Percentiles rank a stretch among this genome's conserved stretches.
These are phyloP conservation scores for Sylvietta virens DNA, from an alignment of 2,113 vertebrate species.

Conservation along the genomic window DNA sequence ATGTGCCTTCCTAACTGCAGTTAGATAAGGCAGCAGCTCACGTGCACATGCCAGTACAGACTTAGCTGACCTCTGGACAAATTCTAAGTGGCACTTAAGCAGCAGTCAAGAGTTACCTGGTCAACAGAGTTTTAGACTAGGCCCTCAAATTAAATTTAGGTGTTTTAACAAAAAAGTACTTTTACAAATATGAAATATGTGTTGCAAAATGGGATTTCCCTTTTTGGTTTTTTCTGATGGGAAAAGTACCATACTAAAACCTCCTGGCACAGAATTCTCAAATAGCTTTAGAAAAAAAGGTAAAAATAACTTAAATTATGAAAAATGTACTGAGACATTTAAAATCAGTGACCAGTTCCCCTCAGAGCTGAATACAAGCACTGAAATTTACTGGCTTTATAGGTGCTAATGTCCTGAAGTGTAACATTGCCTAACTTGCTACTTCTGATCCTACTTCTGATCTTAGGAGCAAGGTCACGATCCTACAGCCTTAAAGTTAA, in stretches of 20 bases:
- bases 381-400: neutral
- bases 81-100: neutral
- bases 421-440: neutral
- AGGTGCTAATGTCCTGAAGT: neutral
- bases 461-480: constrained; percentile 26
- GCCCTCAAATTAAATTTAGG: neutral
- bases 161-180: neutral
- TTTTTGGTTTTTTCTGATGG: neutral
- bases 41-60: neutral
- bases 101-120: neutral
- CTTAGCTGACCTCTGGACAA: neutral
- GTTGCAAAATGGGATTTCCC: neutral
- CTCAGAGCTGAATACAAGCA: neutral
- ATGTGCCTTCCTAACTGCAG: neutral
- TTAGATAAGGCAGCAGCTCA: neutral
- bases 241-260: neutral
- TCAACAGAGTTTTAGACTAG: neutral
- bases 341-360: neutral
- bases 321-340: neutral
- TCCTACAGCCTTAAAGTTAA: constrained; percentile 40
- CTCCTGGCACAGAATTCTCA: neutral
- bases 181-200: neutral
- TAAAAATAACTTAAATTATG: neutral
- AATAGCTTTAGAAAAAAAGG: neutral
- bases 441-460: constrained; percentile 5